Evolutionary conservation across 2,113 vertebrate species (phyloP).

Genomic region (Odocoileus virginianus): DNA sequence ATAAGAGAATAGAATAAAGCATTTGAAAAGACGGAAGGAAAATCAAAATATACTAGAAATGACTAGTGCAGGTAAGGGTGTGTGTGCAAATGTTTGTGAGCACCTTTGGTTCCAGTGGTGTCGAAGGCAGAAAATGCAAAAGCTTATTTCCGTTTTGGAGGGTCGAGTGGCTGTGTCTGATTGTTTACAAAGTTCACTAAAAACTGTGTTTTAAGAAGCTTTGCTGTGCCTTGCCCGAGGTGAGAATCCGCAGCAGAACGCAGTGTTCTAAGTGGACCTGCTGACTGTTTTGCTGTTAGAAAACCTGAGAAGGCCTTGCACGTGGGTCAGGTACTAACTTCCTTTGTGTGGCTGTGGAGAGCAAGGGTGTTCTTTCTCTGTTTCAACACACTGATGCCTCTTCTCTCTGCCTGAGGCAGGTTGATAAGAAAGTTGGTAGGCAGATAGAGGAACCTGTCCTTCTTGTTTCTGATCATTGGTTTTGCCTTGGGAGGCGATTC

Average conservation of each 20-base stretch:
- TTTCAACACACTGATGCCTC: neutral
- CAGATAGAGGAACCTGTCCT: slow-evolving; percentile 10
- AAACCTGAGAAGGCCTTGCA: neutral
- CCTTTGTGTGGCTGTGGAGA: neutral
- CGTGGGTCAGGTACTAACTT: neutral
- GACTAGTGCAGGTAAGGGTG: neutral
- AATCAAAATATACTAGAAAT: neutral
- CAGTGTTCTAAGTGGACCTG: neutral
- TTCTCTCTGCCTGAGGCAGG: slow-evolving; percentile 34
- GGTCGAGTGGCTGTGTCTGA: neutral
- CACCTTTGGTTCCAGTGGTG: neutral
- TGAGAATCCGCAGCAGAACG: neutral
- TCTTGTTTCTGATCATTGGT: slow-evolving; percentile 17
- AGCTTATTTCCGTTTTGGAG: neutral
- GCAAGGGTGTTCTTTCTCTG: neutral
- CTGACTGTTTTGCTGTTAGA: neutral
- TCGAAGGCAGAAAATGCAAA: neutral
- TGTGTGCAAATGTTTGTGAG: neutral
- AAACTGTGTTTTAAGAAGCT: neutral
- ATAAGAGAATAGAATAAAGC: slow-evolving; percentile 1
- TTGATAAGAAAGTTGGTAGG: slow-evolving; percentile 45
- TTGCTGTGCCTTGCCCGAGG: neutral
- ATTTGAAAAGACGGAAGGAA: neutral
- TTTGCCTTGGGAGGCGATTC: neutral
- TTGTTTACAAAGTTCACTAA: slow-evolving; percentile 8